Base-by-base conservation (phyloP, 2,113 vertebrate genomes). In the Cyrtonyx montezumae region DNA sequence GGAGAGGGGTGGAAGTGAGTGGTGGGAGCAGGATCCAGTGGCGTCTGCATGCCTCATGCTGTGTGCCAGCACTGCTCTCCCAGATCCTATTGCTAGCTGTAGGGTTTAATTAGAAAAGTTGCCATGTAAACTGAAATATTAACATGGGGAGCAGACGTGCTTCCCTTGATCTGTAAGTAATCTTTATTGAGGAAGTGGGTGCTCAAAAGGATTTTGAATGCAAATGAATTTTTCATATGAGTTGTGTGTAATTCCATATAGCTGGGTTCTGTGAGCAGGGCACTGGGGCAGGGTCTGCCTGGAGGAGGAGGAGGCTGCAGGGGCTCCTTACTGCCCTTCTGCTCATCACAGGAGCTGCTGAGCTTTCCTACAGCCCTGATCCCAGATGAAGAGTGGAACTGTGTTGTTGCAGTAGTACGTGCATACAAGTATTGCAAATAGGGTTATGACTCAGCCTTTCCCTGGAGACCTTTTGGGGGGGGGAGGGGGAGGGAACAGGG, bases 381-480 rank as follows among this genome's bases (percentile, higher is more conserved):
- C 67, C 75, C 93, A 87, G 59, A 42, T 71, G 79, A 94, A 46
- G 78, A 93, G 85, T 51, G 84, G 71, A 96, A 86, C 68, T 71
- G 45, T 18, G 1, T 65, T 30, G 66, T 91, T 84, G 49, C 86
- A 90, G 79, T 51, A 71, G 66, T 49, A 14, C 0, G 2, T 5
- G 14, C 58, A 58, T 28, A 78, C 91, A 85, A 79, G 63, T 23
- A 46, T 93, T 91, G 69, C 77, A 90, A 83, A 88, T 32, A 91
- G 77, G 90, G 68, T 67, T 93, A 23, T 96, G 96, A 96, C 69
- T 96, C 96, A 96, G 80, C 95, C 93, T 90, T 95, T 96, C 93
- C 93, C 83, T 4, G 0, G 92, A 75, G 88, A 63, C 82, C 62
- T 74, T 70, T 0, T 6, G 69, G 55, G 25, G 55, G 28, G 21